These are phyloP conservation scores for Adelphocoris suturalis DNA, from an alignment of 2,888 invertebrate genomes.

Conservation along the genomic window DNA sequence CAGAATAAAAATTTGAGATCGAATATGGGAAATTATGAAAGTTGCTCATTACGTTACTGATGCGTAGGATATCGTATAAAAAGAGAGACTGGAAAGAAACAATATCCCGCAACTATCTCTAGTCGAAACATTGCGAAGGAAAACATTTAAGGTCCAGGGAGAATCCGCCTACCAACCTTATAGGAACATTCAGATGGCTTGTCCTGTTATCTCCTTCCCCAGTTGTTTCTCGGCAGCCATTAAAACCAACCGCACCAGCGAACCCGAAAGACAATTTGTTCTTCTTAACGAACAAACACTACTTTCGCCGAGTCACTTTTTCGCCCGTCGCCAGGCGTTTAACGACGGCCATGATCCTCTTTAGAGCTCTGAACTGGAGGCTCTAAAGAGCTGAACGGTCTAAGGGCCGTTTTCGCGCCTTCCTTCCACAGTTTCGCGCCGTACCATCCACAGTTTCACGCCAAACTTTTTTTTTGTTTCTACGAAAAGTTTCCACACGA, in stretches of 20 bases:
- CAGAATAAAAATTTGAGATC: too few species aligned
- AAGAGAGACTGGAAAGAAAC: too few species aligned
- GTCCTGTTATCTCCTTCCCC: constrained; percentile 16
- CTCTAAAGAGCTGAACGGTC: constrained; percentile 14
- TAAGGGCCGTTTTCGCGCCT: neutral
- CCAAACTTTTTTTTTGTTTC: neutral
- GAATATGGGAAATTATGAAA: too few species aligned
- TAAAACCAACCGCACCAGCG: constrained; percentile 9
- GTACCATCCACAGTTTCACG: too few species aligned
- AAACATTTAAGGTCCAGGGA: neutral
- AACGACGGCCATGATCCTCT: constrained; percentile 34
- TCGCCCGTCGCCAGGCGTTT: constrained; percentile 4
- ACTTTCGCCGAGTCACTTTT: constrained; percentile 24
- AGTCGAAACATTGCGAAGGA: too few species aligned
- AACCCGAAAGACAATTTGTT: constrained; percentile 36
- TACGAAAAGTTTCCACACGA: neutral
- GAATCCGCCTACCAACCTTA: neutral
- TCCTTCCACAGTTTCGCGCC: neutral
- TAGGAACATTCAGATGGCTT: neutral
- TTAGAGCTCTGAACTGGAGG: constrained; percentile 8
- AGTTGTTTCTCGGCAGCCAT: constrained; percentile 10
- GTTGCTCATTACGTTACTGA: too few species aligned
- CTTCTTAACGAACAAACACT: constrained; percentile 14
- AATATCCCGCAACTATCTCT: too few species aligned
- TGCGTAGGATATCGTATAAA: too few species aligned